Conservation (phyloP, 2,888 invertebrate species). For the Melolontha melolontha region DNA sequence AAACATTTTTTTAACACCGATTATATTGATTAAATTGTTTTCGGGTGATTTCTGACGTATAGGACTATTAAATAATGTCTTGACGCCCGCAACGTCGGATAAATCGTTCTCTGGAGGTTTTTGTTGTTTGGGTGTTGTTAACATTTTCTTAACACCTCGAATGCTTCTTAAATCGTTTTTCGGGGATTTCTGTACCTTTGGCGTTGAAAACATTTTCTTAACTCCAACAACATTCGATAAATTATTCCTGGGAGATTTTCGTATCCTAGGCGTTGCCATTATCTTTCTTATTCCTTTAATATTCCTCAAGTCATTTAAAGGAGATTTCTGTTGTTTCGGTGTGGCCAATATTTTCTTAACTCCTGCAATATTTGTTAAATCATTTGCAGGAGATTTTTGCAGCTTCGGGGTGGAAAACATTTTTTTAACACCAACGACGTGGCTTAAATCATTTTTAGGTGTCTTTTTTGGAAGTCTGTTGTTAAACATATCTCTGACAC, state of each 20-base stretch:
- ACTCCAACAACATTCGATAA: conserved; percentile 60
- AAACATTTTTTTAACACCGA: conserved; percentile 60
- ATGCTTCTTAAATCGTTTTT: conserved; percentile 62
- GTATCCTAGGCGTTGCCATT: conserved; percentile 46
- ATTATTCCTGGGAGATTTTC: conserved; percentile 59
- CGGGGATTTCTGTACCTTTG: conserved; percentile 53
- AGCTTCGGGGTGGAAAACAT: conserved; percentile 43
- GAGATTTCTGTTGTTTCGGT: conserved; percentile 56
- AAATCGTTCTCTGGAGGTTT: conserved; percentile 60
- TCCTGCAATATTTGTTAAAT: conserved; percentile 63
- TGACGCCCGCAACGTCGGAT: conserved; percentile 55
- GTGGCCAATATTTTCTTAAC: conserved; percentile 63
- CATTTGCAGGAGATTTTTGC: conserved; percentile 60
- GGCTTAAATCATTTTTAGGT: conserved; percentile 51
- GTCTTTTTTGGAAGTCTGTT: conserved; percentile 55
- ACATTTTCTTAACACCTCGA: conserved; percentile 56
- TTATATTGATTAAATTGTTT: conserved; percentile 61
- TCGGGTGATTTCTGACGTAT: conserved; percentile 49
- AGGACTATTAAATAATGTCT: conserved; percentile 52
- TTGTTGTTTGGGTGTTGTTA: conserved; percentile 49
- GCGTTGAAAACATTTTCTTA: conserved; percentile 51
- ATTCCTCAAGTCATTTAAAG: conserved; percentile 62
- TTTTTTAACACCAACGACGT: conserved; percentile 53
- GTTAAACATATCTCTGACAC: conserved; percentile 50
- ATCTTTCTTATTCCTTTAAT: conserved; percentile 59